Evolutionary conservation across 35 echinoderm and acorn worm genomes (phyloP).

Genomic region (Amphiura filiformis): DNA sequence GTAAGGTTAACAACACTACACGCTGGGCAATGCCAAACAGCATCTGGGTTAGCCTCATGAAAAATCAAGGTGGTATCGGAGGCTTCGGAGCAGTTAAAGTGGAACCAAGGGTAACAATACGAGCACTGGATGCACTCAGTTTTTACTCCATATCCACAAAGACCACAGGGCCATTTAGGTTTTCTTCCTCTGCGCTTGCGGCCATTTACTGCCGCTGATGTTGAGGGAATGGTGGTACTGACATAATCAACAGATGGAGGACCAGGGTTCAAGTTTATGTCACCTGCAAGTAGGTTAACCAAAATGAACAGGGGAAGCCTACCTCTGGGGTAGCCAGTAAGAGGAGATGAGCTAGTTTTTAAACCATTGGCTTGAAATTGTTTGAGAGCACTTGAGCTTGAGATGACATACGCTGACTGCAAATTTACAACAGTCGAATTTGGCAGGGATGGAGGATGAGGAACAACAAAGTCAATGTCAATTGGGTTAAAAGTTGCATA

Average conservation of each 20-base stretch:
- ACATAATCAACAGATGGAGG: not conserved
- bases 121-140: conserved; percentile 20
- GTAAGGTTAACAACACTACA: conserved; percentile 4
- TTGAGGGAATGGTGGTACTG: too few relatives aligned
- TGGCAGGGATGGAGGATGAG: too few relatives aligned
- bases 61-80: not conserved
- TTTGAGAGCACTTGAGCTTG: not conserved
- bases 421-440: too few relatives aligned
- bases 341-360: not conserved
- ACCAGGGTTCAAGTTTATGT: conserved; percentile 13
- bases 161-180: conserved; percentile 21
- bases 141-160: not conserved
- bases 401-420: conserved; percentile 10
- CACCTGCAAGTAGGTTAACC: not conserved
- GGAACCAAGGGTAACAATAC: conserved; percentile 3
- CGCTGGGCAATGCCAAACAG: conserved; percentile 3
- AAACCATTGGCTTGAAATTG: not conserved
- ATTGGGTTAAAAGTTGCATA: not conserved
- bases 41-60: not conserved
- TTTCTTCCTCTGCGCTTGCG: not conserved
- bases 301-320: conserved; percentile 8
- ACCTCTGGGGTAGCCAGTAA: not conserved
- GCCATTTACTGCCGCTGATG: too few relatives aligned
- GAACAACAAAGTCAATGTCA: not conserved
- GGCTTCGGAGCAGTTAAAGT: not conserved